phyloP scores from a whole-genome alignment of 64 coral and sea anemone genomes.

The Anthopleura sola region DNA sequence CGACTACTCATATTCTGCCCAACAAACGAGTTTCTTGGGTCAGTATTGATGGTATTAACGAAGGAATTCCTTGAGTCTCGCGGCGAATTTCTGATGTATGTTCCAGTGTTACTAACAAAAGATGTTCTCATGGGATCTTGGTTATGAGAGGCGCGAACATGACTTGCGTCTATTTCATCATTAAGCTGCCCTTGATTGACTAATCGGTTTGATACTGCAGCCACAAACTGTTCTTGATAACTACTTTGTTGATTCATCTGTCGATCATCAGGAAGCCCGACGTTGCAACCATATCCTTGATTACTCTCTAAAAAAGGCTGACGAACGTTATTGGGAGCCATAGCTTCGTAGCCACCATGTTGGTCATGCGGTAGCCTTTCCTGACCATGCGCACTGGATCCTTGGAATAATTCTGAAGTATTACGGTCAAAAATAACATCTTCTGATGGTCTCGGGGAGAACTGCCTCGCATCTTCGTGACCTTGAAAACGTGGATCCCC shows the following conservation, averaged over 20 bases:
- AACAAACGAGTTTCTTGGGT: neutral
- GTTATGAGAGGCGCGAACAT: neutral
- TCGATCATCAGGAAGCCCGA: neutral
- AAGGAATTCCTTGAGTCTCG: neutral
- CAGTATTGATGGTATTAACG: neutral
- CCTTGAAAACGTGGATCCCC: neutral
- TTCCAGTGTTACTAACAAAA: neutral
- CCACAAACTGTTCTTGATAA: neutral
- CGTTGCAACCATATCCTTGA: neutral
- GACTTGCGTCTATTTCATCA: neutral
- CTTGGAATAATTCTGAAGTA: neutral
- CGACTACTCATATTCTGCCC: neutral
- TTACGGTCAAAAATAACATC: slow-evolving; percentile 26
- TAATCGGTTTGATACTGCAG: neutral
- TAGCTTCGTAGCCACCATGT: neutral
- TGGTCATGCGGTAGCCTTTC: neutral
- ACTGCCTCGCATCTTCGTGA: neutral
- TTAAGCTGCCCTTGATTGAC: neutral
- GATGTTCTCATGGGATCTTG: neutral
- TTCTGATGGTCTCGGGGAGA: neutral
- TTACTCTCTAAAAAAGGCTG: neutral
- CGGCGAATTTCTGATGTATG: neutral
- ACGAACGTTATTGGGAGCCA: neutral
- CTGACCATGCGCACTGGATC: neutral
- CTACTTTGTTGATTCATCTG: neutral